phyloP scores from a whole-genome alignment of 2,113 vertebrate species.

The Hypomesus transpacificus region DNA sequence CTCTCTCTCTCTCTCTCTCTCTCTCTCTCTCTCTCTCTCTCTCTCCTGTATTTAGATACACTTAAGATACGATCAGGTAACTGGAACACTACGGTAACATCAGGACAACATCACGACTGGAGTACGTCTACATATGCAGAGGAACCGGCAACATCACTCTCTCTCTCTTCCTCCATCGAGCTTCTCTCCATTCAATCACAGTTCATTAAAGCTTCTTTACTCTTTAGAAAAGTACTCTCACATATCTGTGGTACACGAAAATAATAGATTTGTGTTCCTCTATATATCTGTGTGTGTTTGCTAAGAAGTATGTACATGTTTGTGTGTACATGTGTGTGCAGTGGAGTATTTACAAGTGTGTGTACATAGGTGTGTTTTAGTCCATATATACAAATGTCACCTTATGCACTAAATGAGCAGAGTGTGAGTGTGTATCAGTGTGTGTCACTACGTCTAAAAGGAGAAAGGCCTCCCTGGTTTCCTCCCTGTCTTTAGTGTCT shows the following conservation, averaged over 20 bases:
- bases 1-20: conserved; percentile 39
- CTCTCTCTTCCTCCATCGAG: conserved; percentile 12
- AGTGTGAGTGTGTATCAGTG: neutral
- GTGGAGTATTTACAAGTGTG: conserved; percentile 10
- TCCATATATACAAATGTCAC: conserved; percentile 28
- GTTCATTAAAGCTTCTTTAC: conserved; percentile 76
- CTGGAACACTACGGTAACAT: conserved; percentile 64
- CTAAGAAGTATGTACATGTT: conserved; percentile 30
- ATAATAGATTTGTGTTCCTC: conserved; percentile 69
- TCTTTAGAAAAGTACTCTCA: conserved; percentile 71
- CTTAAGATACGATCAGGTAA: conserved; percentile 24
- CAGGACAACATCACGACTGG: conserved; percentile 53
- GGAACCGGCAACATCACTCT: neutral
- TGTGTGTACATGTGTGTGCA: conserved; percentile 35
- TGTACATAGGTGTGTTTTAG: conserved; percentile 15
- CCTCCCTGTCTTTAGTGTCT: conserved; percentile 53
- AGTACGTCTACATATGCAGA: neutral
- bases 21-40: conserved; percentile 42
- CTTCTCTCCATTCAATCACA: conserved; percentile 67
- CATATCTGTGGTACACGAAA: conserved; percentile 73
- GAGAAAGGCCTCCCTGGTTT: neutral
- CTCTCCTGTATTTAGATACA: conserved; percentile 64
- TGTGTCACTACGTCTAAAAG: neutral
- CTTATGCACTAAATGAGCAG: conserved; percentile 24
- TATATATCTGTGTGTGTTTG: conserved; percentile 51